These are phyloP conservation scores for Parus major DNA, from an alignment of 2,113 vertebrate genomes.

Conservation along the genomic window DNA sequence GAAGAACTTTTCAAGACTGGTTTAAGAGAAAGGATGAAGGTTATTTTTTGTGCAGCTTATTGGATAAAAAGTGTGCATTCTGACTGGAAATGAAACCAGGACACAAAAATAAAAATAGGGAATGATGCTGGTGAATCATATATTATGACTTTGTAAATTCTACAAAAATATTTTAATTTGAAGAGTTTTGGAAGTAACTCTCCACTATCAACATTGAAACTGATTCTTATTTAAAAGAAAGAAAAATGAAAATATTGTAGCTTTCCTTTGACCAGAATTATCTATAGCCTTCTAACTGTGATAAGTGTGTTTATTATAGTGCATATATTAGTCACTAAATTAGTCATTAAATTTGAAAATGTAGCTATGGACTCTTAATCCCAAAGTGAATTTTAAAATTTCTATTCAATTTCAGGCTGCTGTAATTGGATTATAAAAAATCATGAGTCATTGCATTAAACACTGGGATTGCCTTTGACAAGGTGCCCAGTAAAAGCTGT, in stretches of 20 bases:
- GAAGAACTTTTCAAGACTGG: not conserved
- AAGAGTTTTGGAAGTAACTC: not conserved
- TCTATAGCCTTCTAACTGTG: not conserved
- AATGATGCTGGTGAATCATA: not conserved
- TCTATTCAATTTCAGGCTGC: not conserved
- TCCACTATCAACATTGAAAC: not conserved
- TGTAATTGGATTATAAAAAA: not conserved
- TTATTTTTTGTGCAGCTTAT: not conserved
- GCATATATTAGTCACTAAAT: not conserved
- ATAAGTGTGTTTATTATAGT: not conserved
- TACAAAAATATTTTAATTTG: not conserved
- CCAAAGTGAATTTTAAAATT: not conserved
- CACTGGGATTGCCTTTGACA: not conserved
- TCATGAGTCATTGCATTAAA: not conserved
- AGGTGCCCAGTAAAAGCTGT: not conserved
- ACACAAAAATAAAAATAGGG: not conserved
- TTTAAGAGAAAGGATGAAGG: not conserved
- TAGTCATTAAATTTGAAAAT: not conserved
- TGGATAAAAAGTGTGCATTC: not conserved
- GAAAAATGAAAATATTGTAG: not conserved
- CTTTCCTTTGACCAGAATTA: not conserved
- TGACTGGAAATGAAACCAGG: not conserved
- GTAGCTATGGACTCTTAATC: not conserved
- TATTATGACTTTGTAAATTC: not conserved
- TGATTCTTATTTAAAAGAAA: not conserved